A percentile compares a stretch with the other conserved stretches of the same genome.
phyloP scores from a whole-genome alignment of 2,113 vertebrate species.

The Channa argus region DNA sequence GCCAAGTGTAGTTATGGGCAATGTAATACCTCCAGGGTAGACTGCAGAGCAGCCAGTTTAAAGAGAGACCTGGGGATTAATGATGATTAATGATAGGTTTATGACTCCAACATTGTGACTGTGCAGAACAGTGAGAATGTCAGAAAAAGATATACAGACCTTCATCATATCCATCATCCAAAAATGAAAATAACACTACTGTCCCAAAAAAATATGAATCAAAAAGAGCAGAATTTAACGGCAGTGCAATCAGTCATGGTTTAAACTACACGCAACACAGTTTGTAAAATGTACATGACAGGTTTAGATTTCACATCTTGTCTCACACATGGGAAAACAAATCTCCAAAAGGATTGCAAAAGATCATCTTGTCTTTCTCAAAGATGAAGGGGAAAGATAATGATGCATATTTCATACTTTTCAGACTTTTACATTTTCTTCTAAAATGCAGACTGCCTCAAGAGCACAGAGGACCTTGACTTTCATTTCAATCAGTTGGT shows the following conservation, averaged over 20 bases:
- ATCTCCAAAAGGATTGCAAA: background rate
- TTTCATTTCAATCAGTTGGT: background rate
- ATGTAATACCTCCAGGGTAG: conserved; percentile 71
- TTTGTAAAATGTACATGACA: conserved; percentile 44
- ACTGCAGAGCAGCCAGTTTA: conserved; percentile 66
- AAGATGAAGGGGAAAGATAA: background rate
- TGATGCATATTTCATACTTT: background rate
- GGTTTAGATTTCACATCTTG: background rate
- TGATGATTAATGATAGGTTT: conserved; percentile 84
- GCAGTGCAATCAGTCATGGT: conserved; percentile 32
- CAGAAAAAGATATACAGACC: conserved; percentile 69
- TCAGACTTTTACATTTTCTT: background rate
- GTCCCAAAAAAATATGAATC: conserved; percentile 34
- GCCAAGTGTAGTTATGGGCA: conserved; percentile 79
- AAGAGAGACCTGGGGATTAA: conserved; percentile 74
- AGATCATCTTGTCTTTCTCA: background rate
- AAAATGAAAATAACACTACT: conserved; percentile 63
- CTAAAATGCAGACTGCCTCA: background rate
- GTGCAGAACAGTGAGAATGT: conserved; percentile 68
- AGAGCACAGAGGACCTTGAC: no score
- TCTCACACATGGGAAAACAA: background rate
- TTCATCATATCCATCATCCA: conserved; percentile 72
- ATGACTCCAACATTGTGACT: conserved; percentile 74
- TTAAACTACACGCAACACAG: conserved; percentile 14
- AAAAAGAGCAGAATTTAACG: conserved; percentile 43